Conservation (phyloP, 2,888 invertebrate species). For the Thalpophila matura region DNA sequence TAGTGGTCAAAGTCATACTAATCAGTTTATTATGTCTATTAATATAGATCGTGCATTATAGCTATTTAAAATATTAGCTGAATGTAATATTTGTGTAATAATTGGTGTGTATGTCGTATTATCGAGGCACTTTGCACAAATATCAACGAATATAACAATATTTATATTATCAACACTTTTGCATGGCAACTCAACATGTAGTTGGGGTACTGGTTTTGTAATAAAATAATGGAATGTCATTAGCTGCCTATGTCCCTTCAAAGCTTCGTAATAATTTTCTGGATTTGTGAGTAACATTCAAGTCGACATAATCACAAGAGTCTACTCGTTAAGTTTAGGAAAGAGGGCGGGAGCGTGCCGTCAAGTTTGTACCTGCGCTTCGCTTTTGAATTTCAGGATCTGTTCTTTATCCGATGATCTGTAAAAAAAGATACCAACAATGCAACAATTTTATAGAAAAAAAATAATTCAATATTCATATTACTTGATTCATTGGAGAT, state of each 20-base stretch:
- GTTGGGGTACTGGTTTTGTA: constrained; percentile 9
- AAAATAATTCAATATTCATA: background rate
- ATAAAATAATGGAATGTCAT: constrained; percentile 63
- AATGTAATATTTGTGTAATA: constrained; percentile 5
- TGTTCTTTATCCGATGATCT: constrained; percentile 86
- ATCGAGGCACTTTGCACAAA: constrained; percentile 35
- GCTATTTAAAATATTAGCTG: constrained; percentile 9
- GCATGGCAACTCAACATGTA: constrained; percentile 17
- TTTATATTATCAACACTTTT: constrained; percentile 3
- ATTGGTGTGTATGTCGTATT: background rate
- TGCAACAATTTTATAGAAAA: background rate
- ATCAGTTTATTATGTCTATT: background rate
- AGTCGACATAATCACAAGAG: constrained; percentile 44
- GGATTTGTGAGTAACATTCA: constrained; percentile 57
- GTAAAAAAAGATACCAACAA: constrained; percentile 58
- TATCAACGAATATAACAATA: constrained; percentile 14
- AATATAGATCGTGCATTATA: constrained; percentile 13
- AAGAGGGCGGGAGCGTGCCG: constrained; percentile 50
- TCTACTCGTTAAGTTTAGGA: constrained; percentile 53
- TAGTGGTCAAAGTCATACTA: background rate
- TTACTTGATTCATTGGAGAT: too few relatives aligned
- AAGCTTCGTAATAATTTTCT: constrained; percentile 62
- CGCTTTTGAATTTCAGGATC: constrained; percentile 82
- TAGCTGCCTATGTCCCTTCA: constrained; percentile 52
- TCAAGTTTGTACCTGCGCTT: constrained; percentile 70